Percentiles rank a stretch among this genome's conserved stretches.
These are phyloP conservation scores for Tamias sibiricus DNA, from an alignment of 2,113 vertebrate species.

Conservation along the genomic window DNA sequence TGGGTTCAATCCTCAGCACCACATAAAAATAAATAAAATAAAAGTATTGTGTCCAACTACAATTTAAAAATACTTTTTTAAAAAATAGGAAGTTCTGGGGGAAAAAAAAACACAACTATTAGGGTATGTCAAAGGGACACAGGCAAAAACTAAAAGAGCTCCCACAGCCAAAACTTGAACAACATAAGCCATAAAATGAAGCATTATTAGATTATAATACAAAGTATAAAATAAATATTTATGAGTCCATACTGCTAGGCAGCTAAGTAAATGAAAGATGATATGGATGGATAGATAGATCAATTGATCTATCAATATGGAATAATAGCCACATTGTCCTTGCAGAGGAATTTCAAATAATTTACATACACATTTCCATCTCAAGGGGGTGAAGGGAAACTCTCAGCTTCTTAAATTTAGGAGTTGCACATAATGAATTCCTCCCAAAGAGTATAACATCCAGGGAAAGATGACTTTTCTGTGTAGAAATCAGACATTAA, in stretches of 20 bases:
- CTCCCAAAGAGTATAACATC: background rate
- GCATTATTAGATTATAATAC: background rate
- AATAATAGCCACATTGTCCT: background rate
- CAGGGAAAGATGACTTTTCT: background rate
- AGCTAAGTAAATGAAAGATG: background rate
- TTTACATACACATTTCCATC: background rate
- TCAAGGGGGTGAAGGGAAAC: background rate
- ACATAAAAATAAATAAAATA: too few species aligned
- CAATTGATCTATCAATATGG: too few species aligned
- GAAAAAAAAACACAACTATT: background rate
- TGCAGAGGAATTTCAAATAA: background rate
- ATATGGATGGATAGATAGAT: background rate
- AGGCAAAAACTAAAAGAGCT: background rate
- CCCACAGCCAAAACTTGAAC: background rate
- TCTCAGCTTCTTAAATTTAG: background rate
- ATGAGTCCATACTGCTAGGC: background rate
- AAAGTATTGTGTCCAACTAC: too few species aligned
- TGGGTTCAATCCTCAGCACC: too few species aligned
- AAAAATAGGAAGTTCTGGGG: background rate
- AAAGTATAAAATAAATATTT: constrained; percentile 11
- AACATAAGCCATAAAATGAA: background rate
- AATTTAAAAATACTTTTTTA: too few species aligned
- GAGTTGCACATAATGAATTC: background rate
- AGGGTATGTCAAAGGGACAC: background rate
- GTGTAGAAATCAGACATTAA: background rate